Evolutionary conservation across 2,888 invertebrate genomes (phyloP).

Genomic region (Mactromeris polynyma): DNA sequence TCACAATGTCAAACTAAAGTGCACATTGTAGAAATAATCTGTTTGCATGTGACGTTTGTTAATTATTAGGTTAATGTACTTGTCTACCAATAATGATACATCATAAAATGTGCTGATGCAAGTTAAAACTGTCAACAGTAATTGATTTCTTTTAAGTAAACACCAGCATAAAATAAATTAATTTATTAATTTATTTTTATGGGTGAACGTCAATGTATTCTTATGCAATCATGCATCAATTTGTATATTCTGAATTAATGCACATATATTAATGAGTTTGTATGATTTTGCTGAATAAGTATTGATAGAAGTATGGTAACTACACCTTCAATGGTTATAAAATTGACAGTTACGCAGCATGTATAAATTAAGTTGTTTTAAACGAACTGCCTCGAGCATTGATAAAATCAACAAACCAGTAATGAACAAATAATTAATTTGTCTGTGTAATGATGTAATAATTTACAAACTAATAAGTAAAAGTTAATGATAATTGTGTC

Average conservation of each 20-base stretch:
- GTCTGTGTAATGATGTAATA: not conserved
- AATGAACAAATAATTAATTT: not conserved
- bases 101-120: not conserved
- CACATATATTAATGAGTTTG: not conserved
- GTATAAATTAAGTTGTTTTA: not conserved
- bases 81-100: not conserved
- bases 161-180: not conserved
- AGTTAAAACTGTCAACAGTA: not conserved
- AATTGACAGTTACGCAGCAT: not conserved
- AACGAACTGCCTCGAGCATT: not conserved
- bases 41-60: not conserved
- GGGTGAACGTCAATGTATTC: not conserved
- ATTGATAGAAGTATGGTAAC: not conserved
- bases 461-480: not conserved
- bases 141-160: not conserved
- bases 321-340: not conserved
- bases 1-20: too few relatives aligned
- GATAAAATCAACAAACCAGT: not conserved
- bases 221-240: not conserved
- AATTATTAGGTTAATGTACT: not conserved
- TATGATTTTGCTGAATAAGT: not conserved
- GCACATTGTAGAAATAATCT: too few relatives aligned
- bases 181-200: not conserved
- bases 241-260: not conserved
- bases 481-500: not conserved